Evolutionary conservation across 2,113 vertebrate genomes (phyloP).

Genomic region (Corythaixoides concolor): DNA sequence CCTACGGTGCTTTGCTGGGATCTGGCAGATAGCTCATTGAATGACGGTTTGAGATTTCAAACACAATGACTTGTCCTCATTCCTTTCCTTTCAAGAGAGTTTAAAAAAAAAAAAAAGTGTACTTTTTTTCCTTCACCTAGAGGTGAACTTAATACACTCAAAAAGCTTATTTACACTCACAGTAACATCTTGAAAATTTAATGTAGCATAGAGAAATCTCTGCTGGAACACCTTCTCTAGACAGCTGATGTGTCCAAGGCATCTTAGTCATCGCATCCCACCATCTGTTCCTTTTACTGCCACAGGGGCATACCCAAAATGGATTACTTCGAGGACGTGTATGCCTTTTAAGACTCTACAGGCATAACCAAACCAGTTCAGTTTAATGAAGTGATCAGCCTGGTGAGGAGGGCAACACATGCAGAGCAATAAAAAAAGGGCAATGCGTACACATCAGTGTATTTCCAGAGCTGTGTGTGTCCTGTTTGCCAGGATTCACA

Average conservation of each 20-base stretch:
- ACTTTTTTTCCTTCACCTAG: not conserved
- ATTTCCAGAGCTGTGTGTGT: not conserved
- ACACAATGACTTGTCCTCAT: not conserved
- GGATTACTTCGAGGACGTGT: not conserved
- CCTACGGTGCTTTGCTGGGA: not conserved
- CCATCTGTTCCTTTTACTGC: slow-evolving; percentile 13
- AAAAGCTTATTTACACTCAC: slow-evolving; percentile 46
- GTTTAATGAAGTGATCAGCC: slow-evolving; percentile 31
- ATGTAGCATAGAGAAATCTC: slow-evolving; percentile 1
- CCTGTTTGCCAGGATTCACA: not conserved
- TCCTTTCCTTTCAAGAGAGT: not conserved
- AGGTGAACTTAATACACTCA: slow-evolving; percentile 4
- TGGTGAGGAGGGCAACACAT: not conserved
- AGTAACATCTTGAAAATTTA: slow-evolving; percentile 41
- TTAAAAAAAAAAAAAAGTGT: not conserved
- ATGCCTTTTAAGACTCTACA: not conserved
- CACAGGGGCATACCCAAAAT: not conserved
- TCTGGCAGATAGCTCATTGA: not conserved
- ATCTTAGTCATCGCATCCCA: not conserved
- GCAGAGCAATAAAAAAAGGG: not conserved
- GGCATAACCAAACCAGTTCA: not conserved
- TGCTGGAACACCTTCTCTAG: slow-evolving; percentile 22
- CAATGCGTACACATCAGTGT: accelerated
- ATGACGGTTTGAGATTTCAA: not conserved
- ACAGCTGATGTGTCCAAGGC: not conserved